phyloP scores from a whole-genome alignment of 64 coral and sea anemone genomes.

The Trachythela sp. region DNA sequence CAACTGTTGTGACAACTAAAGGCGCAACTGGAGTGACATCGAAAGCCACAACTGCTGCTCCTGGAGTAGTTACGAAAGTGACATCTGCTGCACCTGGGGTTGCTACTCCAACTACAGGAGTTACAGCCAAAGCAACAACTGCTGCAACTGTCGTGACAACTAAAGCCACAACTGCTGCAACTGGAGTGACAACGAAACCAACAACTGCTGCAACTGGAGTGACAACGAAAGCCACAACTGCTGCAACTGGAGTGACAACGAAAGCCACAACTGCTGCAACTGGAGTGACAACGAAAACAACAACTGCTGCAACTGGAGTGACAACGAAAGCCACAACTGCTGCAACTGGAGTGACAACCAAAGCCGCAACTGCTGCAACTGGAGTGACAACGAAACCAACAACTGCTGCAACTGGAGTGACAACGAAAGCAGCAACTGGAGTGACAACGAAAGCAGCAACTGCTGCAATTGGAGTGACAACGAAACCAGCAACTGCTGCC shows the following conservation, averaged over 20 bases:
- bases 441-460: background rate
- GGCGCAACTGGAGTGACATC: background rate
- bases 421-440: no score
- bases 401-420: no score
- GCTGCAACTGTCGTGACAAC: background rate
- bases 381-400: no score
- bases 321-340: no score
- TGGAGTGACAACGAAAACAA: no score
- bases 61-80: background rate
- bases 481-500: background rate
- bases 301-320: no score
- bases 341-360: no score
- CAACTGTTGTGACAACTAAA: no score
- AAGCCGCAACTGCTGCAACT: no score
- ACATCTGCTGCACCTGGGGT: background rate
- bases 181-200: background rate
- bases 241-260: no score
- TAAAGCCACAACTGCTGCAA: background rate
- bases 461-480: background rate
- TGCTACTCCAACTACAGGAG: background rate
- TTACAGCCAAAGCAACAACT: background rate
- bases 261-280: no score
- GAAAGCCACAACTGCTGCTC: background rate
- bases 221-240: no score
- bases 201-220: background rate